Percentiles rank a stretch among this genome's conserved stretches.
Evolutionary conservation across 2,113 vertebrate species (phyloP).

Genomic region (Microcebus ravelobensis): DNA sequence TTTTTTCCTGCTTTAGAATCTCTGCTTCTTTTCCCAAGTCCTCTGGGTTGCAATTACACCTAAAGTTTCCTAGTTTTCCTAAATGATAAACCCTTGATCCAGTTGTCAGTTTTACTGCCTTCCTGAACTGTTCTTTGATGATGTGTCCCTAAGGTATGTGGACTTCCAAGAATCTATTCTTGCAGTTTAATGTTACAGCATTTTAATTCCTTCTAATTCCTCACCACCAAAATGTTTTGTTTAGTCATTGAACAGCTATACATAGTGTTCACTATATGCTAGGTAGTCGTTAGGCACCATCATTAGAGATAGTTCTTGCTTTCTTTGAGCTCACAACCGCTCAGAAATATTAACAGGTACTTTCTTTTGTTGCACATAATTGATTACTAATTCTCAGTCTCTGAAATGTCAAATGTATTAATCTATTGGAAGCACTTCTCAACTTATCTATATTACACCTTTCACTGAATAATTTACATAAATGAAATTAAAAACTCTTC

Average conservation of each 20-base stretch:
- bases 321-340: not conserved
- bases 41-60: not conserved
- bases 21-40: not conserved
- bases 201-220: constrained; percentile 7
- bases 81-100: not conserved
- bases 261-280: not conserved
- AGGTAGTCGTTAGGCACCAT: not conserved
- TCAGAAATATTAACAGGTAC: not conserved
- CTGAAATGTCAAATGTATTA: constrained; percentile 39
- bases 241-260: constrained; percentile 4
- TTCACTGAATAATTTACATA: constrained; percentile 4
- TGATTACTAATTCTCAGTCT: not conserved
- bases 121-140: not conserved
- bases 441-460: not conserved
- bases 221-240: not conserved
- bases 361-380: constrained; percentile 35
- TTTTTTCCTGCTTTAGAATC: not conserved
- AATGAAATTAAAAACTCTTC: not conserved
- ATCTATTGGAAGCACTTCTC: constrained; percentile 1
- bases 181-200: not conserved
- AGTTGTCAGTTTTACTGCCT: not conserved
- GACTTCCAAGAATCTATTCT: not conserved
- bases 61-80: not conserved
- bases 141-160: not conserved
- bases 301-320: not conserved